Evolutionary conservation across 2,797 vertebrate species (phyloP).

Genomic region (Hybognathus amarus): DNA sequence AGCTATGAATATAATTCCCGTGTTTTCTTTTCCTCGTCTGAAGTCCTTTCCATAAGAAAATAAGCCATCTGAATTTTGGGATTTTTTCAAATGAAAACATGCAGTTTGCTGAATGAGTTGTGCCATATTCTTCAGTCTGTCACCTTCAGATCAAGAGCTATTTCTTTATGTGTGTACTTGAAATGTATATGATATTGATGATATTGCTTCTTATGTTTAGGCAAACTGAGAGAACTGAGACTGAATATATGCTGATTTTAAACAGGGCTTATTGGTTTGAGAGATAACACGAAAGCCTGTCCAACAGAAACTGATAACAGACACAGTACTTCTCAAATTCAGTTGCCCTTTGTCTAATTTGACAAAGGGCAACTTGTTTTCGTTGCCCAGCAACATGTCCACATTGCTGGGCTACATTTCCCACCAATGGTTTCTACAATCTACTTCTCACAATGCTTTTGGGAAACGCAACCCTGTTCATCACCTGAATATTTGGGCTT

Average conservation of each 20-base stretch:
- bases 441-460: neutral
- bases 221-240: conserved; percentile 5
- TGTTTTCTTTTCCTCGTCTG: conserved; percentile 57
- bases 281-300: neutral
- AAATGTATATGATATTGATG: conserved; percentile 6
- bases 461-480: neutral
- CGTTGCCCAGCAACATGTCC: neutral
- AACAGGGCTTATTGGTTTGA: neutral
- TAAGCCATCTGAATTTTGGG: conserved; percentile 48
- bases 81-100: conserved; percentile 48
- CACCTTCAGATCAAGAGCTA: neutral
- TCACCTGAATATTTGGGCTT: neutral
- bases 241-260: neutral
- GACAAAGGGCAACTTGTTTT: too few species aligned
- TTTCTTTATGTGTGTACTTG: conserved; percentile 5
- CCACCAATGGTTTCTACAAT: neutral
- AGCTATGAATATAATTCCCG: conserved; percentile 55
- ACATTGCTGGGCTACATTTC: neutral
- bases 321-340: neutral
- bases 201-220: neutral
- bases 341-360: neutral
- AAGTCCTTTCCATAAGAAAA: conserved; percentile 53
- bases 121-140: conserved; percentile 20
- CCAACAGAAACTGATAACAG: neutral
- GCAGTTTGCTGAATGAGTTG: conserved; percentile 32